phyloP scores from a whole-genome alignment of 2,888 invertebrate genomes.

The Perdita meconis region DNA sequence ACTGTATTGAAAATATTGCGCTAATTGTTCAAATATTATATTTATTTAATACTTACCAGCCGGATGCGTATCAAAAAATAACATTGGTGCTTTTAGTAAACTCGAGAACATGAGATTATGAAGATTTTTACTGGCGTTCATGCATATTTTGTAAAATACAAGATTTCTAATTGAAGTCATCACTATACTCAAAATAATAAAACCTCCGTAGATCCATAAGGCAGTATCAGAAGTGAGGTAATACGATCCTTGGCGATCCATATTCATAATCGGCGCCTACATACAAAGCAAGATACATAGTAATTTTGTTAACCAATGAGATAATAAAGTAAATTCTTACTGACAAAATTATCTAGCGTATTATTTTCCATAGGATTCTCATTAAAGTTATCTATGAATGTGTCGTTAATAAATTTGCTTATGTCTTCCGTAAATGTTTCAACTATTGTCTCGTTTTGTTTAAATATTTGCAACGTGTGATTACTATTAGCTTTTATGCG shows the following conservation, averaged over 20 bases:
- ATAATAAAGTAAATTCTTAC: conserved; percentile 23
- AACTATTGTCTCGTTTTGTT: background rate
- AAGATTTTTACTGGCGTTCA: conserved; percentile 90
- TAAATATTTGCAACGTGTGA: background rate
- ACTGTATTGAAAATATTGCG: background rate
- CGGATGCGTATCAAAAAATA: conserved; percentile 94
- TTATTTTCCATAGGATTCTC: conserved; percentile 9
- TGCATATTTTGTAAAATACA: conserved; percentile 90
- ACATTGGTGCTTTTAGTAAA: conserved; percentile 90
- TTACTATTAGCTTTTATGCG: conserved; percentile 55
- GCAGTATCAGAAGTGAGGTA: conserved; percentile 70
- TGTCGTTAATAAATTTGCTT: background rate
- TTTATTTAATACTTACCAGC: conserved; percentile 86
- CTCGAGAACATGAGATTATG: conserved; percentile 92
- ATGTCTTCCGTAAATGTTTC: background rate
- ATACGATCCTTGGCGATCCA: background rate
- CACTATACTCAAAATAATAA: conserved; percentile 87
- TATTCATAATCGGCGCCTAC: conserved; percentile 42
- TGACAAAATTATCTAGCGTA: conserved; percentile 46
- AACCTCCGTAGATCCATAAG: conserved; percentile 86
- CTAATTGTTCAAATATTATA: background rate
- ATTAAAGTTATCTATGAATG: conserved; percentile 24
- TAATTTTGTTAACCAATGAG: background rate
- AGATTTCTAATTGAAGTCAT: conserved; percentile 88
- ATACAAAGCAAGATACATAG: background rate